Conservation (phyloP, 2,797 vertebrate species). For the Crypturellus tataupa region DNA sequence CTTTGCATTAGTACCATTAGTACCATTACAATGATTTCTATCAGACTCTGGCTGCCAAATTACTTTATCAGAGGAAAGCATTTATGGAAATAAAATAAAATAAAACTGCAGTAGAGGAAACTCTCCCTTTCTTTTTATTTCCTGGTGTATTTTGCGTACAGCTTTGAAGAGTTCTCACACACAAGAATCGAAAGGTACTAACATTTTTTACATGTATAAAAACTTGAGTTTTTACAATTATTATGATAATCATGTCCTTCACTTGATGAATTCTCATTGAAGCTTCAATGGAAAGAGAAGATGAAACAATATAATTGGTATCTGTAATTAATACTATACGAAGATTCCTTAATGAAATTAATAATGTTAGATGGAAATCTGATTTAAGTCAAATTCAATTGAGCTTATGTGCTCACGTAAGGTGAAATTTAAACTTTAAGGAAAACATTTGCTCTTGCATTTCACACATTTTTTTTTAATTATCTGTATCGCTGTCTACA, state of each 20-base stretch:
- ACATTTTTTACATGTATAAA: constrained; percentile 11
- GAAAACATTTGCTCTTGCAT: constrained; percentile 78
- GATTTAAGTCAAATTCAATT: constrained; percentile 78
- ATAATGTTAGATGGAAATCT: constrained; percentile 78
- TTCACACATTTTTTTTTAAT: constrained; percentile 77
- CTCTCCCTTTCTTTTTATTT: constrained; percentile 9
- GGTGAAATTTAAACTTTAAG: constrained; percentile 72
- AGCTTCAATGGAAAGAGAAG: constrained; percentile 77
- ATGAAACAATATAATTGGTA: constrained; percentile 79
- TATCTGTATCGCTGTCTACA: constrained; percentile 74
- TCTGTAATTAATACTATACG: constrained; percentile 80
- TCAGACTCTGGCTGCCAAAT: not conserved
- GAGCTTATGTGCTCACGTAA: constrained; percentile 70
- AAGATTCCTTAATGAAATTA: constrained; percentile 81
- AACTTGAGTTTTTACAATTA: constrained; percentile 61
- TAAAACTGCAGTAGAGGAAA: not conserved
- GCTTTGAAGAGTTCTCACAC: constrained; percentile 54
- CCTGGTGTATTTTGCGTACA: constrained; percentile 25
- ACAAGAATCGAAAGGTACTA: constrained; percentile 29
- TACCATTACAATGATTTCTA: not conserved
- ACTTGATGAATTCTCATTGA: constrained; percentile 80
- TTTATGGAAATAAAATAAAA: constrained; percentile 15
- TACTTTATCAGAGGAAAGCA: not conserved
- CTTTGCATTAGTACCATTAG: not conserved
- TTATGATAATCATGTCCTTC: constrained; percentile 77